A percentile compares a stretch with the other conserved stretches of the same genome.
phyloP scores from a whole-genome alignment of 2,888 invertebrate species.

The Frankliniella intonsa region DNA sequence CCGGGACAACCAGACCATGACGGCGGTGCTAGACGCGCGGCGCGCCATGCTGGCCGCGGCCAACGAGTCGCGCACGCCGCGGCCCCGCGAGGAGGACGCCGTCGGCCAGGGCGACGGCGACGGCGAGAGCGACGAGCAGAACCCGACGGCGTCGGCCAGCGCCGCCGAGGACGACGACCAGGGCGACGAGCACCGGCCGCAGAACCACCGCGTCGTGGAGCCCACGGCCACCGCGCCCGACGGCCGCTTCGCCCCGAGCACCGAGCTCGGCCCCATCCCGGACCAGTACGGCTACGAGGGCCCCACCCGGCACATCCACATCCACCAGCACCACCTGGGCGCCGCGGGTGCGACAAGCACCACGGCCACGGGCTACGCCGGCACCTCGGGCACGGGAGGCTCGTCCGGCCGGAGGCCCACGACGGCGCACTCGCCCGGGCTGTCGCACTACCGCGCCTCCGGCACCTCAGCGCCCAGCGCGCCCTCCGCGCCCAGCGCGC shows the following conservation, averaged over 20 bases:
- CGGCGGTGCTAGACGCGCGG: neutral
- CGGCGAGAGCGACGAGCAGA: neutral
- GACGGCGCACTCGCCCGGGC: neutral
- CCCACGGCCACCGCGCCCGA: neutral
- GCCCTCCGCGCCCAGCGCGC: neutral
- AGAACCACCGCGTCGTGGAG: neutral
- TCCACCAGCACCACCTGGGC: constrained; percentile 11
- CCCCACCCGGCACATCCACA: constrained; percentile 7
- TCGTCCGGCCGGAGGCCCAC: neutral
- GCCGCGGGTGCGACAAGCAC: neutral
- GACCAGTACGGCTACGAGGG: constrained; percentile 16
- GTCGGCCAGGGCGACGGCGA: constrained; percentile 18
- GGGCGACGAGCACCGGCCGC: constrained; percentile 5
- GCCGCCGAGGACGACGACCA: neutral
- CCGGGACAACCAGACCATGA: constrained; percentile 21
- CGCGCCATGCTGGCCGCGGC: constrained; percentile 22
- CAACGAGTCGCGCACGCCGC: neutral
- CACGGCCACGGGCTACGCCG: neutral
- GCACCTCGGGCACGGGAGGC: neutral
- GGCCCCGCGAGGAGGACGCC: neutral
- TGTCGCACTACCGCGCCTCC: constrained; percentile 8
- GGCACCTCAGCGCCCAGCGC: neutral
- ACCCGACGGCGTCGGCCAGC: neutral
- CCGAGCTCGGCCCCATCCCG: constrained; percentile 7
- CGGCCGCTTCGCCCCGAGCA: constrained; percentile 16